Percentiles rank a stretch among this genome's conserved stretches.
phyloP scores from a whole-genome alignment of 2,113 vertebrate species.

The Sciurus niger region DNA sequence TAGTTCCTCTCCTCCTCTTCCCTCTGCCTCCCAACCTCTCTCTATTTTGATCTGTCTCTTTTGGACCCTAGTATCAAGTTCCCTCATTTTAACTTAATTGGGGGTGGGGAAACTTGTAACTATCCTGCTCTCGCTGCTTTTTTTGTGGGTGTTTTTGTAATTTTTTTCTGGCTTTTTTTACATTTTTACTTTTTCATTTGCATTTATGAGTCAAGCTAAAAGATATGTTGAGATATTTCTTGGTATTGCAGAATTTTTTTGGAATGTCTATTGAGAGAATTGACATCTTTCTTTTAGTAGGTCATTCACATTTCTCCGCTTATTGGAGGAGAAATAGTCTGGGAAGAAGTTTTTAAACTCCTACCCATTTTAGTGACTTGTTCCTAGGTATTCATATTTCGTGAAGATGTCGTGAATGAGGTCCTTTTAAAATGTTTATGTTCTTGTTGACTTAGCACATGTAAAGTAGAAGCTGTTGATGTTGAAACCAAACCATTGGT shows the following conservation, averaged over 20 bases:
- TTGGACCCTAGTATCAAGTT: not conserved
- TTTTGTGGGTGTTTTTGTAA: too few relatives aligned
- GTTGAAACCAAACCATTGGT: conserved; percentile 8
- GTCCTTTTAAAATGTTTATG: not conserved
- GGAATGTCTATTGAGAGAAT: conserved; percentile 3
- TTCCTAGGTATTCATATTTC: not conserved
- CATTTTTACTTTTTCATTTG: conserved; percentile 13
- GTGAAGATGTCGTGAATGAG: not conserved
- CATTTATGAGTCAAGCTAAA: conserved; percentile 2
- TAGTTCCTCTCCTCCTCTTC: not conserved
- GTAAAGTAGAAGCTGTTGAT: not conserved
- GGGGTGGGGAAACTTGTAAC: too few relatives aligned
- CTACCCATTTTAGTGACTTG: conserved; percentile 9
- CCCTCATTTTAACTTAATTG: too few relatives aligned
- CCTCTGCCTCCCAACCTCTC: not conserved
- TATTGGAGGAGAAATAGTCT: not conserved
- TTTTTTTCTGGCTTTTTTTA: not conserved
- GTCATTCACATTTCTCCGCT: conserved; percentile 16
- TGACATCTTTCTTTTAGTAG: not conserved
- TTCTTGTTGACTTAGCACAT: not conserved
- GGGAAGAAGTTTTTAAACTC: not conserved
- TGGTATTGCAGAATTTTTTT: not conserved
- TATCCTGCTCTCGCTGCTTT: too few relatives aligned
- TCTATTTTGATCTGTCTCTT: conserved; percentile 15
- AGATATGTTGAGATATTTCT: not conserved